Conservation (phyloP, 2,113 vertebrate species). For the Peromyscus maniculatus region DNA sequence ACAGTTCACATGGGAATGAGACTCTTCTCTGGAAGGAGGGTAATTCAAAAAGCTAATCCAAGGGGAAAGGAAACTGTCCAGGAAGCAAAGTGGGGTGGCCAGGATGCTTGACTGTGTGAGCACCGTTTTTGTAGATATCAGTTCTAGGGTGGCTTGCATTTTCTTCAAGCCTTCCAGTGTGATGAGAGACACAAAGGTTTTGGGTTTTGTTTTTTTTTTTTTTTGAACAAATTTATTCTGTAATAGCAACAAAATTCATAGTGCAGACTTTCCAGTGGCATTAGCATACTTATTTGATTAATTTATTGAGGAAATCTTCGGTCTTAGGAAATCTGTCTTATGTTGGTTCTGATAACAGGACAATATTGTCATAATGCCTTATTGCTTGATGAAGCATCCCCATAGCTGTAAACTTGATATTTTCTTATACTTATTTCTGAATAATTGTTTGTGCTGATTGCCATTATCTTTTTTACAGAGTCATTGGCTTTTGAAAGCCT, state of each 20-base stretch:
- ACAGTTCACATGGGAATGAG: background rate
- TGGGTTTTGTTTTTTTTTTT: background rate
- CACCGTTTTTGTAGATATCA: constrained; percentile 37
- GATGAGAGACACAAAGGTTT: background rate
- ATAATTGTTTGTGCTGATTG: constrained; percentile 43
- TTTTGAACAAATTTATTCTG: background rate
- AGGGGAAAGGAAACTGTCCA: constrained; percentile 57
- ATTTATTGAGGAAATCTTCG: constrained; percentile 3
- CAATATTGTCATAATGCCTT: constrained; percentile 15
- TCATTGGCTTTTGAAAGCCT: constrained; percentile 54
- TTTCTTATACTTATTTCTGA: constrained; percentile 56
- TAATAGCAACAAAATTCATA: background rate
- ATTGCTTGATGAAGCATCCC: background rate
- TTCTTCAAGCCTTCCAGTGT: constrained; percentile 41
- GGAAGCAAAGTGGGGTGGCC: constrained; percentile 28
- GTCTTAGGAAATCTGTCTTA: constrained; percentile 44
- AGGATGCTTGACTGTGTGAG: background rate
- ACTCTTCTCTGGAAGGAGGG: background rate
- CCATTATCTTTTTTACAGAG: constrained; percentile 25
- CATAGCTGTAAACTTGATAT: constrained; percentile 2
- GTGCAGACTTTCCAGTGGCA: constrained; percentile 3
- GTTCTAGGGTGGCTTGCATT: constrained; percentile 34
- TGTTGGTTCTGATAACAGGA: background rate
- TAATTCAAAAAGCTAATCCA: constrained; percentile 39
- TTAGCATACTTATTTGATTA: constrained; percentile 32